Evolutionary conservation across 2,113 vertebrate genomes (phyloP).

Genomic region (Bujurquina vittata): DNA sequence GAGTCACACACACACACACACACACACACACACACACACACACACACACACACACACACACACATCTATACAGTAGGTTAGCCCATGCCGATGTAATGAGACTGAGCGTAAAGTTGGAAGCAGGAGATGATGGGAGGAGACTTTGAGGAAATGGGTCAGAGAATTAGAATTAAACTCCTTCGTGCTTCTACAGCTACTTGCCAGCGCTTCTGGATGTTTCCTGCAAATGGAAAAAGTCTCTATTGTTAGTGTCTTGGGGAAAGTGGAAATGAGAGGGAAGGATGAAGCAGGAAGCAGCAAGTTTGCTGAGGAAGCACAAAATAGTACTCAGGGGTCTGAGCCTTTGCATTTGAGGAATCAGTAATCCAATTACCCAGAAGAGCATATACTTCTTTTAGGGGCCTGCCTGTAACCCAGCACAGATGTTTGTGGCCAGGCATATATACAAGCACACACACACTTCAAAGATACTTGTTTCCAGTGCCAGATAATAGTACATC

Average conservation of each 20-base stretch:
- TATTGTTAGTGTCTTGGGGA: conserved; percentile 68
- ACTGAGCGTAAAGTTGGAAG: conserved; percentile 8
- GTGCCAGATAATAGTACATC: conserved; percentile 34
- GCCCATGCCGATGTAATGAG: conserved; percentile 38
- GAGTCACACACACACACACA: not conserved
- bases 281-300: conserved; percentile 51
- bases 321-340: conserved; percentile 63
- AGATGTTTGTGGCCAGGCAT: conserved; percentile 54
- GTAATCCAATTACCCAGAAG: conserved; percentile 76
- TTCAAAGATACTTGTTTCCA: conserved; percentile 67
- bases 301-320: conserved; percentile 76
- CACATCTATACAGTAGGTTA: not conserved
- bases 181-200: conserved; percentile 32
- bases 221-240: conserved; percentile 61
- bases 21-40: no score
- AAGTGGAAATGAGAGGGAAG: conserved; percentile 65
- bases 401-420: conserved; percentile 32
- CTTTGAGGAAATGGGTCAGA: conserved; percentile 68
- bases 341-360: conserved; percentile 69
- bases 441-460: conserved; percentile 10
- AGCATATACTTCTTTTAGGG: conserved; percentile 74
- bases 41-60: not conserved
- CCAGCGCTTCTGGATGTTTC: conserved; percentile 58
- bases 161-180: conserved; percentile 61
- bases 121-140: conserved; percentile 24